Conservation (phyloP, 2,113 vertebrate genomes). For the Candoia aspera region DNA sequence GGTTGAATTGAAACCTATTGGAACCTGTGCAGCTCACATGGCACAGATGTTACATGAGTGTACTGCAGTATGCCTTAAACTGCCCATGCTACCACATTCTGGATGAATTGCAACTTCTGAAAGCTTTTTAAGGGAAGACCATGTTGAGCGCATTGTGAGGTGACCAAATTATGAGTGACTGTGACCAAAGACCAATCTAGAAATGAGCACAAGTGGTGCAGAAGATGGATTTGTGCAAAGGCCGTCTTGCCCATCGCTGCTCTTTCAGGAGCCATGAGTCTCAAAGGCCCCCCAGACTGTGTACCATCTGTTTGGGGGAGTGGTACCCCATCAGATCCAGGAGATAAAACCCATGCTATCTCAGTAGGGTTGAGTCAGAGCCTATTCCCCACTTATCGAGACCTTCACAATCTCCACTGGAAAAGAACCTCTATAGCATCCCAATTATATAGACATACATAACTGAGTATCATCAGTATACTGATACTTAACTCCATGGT, state of each 20-base stretch:
- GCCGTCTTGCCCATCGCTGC: neutral
- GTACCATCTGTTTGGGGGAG: neutral
- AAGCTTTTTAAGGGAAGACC: neutral
- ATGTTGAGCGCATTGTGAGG: neutral
- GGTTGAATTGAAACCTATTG: neutral
- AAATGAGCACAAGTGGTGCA: neutral
- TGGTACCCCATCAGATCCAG: neutral
- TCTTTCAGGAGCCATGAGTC: neutral
- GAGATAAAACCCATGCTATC: neutral
- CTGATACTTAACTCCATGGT: neutral
- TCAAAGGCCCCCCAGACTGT: neutral
- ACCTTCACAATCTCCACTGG: neutral
- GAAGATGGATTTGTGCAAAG: neutral
- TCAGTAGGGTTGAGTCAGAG: neutral
- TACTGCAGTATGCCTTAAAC: neutral
- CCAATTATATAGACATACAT: neutral
- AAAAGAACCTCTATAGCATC: neutral
- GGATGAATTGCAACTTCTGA: neutral
- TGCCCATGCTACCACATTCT: neutral
- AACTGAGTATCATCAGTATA: neutral
- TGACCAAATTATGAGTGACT: neutral
- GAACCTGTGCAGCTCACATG: neutral
- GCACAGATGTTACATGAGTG: neutral
- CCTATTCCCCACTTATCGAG: neutral
- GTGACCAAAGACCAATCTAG: neutral